Evolutionary conservation across 1,140 invertebrate genomes (phyloP).

Genomic region (Trichonephila clavata): DNA sequence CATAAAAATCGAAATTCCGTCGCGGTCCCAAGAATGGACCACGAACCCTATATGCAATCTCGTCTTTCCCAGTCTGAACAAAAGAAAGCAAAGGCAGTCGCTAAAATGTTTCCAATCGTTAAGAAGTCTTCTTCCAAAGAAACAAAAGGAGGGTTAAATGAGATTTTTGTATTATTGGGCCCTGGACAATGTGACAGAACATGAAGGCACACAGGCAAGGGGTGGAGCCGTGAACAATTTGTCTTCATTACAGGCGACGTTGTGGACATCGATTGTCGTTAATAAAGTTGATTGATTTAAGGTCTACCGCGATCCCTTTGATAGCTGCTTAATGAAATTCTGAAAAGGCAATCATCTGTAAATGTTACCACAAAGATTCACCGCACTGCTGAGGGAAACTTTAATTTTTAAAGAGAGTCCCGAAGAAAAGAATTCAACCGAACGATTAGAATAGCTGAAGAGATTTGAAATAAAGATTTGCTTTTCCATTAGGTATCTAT

Average conservation of each 20-base stretch:
- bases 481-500: not conserved
- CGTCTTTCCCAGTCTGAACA: not conserved
- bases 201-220: constrained; percentile 72
- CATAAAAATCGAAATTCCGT: too few species aligned
- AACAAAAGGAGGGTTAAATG: constrained; percentile 71
- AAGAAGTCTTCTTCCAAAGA: constrained; percentile 37
- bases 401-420: constrained; percentile 31
- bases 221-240: constrained; percentile 63
- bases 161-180: constrained; percentile 71
- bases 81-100: constrained; percentile 17
- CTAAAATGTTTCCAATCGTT: constrained; percentile 47
- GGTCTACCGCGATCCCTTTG: constrained; percentile 59
- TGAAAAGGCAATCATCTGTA: constrained; percentile 58
- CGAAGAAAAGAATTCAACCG: not conserved
- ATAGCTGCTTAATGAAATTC: constrained; percentile 73
- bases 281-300: constrained; percentile 74
- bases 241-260: constrained; percentile 75
- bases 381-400: not conserved
- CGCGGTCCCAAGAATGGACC: not conserved
- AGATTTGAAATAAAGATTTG: not conserved
- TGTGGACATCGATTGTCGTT: constrained; percentile 69
- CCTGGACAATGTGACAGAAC: constrained; percentile 73
- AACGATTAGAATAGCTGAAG: not conserved
- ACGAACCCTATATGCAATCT: not conserved
- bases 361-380: constrained; percentile 39